phyloP scores from a whole-genome alignment of 2,797 vertebrate genomes.

The Merluccius polli region DNA sequence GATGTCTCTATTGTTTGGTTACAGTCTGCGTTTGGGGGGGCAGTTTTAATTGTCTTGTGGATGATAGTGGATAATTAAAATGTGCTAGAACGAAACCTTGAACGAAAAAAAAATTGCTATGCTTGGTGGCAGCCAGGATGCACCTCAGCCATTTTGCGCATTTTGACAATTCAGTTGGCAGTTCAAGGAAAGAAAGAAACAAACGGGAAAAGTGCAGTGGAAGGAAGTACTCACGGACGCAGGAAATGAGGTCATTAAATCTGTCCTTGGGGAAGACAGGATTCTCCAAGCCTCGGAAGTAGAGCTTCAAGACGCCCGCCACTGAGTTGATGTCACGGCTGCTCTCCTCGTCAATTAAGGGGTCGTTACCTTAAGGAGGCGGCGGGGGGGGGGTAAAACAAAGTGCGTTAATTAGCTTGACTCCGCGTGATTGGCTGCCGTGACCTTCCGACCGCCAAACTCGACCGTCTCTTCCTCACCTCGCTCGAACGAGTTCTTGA shows the following conservation, averaged over 20 bases:
- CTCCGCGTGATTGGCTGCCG: background rate
- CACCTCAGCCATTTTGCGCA: background rate
- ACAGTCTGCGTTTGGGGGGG: background rate
- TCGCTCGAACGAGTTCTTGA: conserved; percentile 99
- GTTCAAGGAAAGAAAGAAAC: no score
- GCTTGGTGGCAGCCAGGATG: background rate
- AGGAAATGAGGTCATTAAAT: conserved; percentile 97
- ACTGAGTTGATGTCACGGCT: conserved; percentile 99
- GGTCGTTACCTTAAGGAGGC: conserved; percentile 85
- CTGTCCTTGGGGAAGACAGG: conserved; percentile 96
- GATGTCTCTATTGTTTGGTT: background rate
- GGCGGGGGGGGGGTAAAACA: background rate
- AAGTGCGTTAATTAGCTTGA: background rate
- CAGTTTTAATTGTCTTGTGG: background rate
- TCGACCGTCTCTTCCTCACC: conserved; percentile 74
- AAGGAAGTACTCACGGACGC: conserved; percentile 83
- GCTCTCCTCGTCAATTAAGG: conserved; percentile 94
- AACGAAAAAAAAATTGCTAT: no score
- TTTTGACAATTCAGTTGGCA: no score
- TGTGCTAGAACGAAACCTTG: no score
- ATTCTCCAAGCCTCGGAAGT: conserved; percentile 97
- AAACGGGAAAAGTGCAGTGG: conserved; percentile 9
- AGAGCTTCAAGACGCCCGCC: conserved; percentile 95
- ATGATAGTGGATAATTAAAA: no score
- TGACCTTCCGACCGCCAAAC: background rate